Conservation (phyloP, 2,113 vertebrate species). For the Seriola aureovittata region DNA sequence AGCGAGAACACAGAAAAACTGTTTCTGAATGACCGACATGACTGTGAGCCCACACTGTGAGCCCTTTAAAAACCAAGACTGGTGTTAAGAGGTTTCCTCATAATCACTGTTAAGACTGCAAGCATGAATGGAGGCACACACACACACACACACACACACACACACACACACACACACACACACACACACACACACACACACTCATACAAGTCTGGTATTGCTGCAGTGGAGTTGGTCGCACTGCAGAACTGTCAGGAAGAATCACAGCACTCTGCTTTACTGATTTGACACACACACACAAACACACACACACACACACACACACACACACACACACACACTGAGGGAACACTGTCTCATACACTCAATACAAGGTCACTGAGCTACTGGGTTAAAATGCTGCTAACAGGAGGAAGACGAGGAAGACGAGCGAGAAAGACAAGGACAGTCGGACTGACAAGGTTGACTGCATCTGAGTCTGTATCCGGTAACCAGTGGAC, state of each 20-base stretch:
- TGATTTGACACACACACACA: constrained; percentile 21
- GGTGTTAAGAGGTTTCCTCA: background rate
- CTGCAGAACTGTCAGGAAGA: constrained; percentile 69
- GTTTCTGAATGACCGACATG: background rate
- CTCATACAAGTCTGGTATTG: constrained; percentile 9
- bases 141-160: constrained; percentile 1
- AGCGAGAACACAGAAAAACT: background rate
- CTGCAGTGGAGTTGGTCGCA: constrained; percentile 52
- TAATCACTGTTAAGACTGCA: background rate
- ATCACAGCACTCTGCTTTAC: constrained; percentile 46
- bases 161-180: background rate
- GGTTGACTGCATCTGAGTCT: background rate
- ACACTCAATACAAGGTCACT: constrained; percentile 45
- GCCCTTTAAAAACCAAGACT: background rate
- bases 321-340: constrained; percentile 22
- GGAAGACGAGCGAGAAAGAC: background rate
- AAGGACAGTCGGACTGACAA: background rate
- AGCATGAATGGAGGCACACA: background rate
- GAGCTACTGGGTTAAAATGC: constrained; percentile 54
- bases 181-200: constrained; percentile 6
- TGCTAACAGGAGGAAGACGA: constrained; percentile 7
- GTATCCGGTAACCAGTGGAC: background rate
- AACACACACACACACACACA: constrained; percentile 29
- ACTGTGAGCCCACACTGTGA: background rate
- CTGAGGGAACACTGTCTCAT: background rate